Conservation (phyloP, 2,888 invertebrate genomes). For the Troides oblongomaculatus region DNA sequence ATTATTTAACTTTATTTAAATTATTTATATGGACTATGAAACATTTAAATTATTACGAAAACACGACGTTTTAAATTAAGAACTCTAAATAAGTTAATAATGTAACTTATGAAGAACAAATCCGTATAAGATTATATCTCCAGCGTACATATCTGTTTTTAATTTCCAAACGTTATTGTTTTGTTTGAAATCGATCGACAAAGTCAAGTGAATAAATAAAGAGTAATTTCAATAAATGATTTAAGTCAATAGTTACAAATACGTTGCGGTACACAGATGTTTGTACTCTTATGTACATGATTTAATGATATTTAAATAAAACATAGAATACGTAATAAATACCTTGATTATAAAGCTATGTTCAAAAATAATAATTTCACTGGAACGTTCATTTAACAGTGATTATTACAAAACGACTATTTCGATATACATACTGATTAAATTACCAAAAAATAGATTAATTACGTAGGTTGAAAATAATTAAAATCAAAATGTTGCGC, state of each 20-base stretch:
- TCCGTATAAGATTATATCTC: neutral
- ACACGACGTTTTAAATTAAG: slow-evolving; percentile 10
- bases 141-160: neutral
- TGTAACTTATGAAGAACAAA: neutral
- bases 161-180: too few species aligned
- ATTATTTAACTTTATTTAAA: slow-evolving; percentile 47
- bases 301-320: neutral
- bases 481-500: neutral
- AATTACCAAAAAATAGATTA: neutral
- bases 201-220: too few species aligned
- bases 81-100: slow-evolving; percentile 9
- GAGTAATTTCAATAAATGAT: neutral
- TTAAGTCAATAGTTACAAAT: slow-evolving; percentile 6
- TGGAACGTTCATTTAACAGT: slow-evolving; percentile 26
- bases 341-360: slow-evolving; percentile 17
- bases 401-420: slow-evolving; percentile 29
- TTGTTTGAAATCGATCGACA: too few species aligned
- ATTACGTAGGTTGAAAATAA: neutral
- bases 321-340: slow-evolving; percentile 5
- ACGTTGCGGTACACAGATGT: slow-evolving; percentile 6
- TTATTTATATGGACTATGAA: slow-evolving; percentile 48
- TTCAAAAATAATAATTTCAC: slow-evolving; percentile 20
- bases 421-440: slow-evolving; percentile 9
- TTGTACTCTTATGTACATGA: slow-evolving; percentile 25
- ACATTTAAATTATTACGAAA: slow-evolving; percentile 35